These are phyloP conservation scores for Polyergus mexicanus DNA, from an alignment of 1,140 invertebrate genomes.

Conservation along the genomic window DNA sequence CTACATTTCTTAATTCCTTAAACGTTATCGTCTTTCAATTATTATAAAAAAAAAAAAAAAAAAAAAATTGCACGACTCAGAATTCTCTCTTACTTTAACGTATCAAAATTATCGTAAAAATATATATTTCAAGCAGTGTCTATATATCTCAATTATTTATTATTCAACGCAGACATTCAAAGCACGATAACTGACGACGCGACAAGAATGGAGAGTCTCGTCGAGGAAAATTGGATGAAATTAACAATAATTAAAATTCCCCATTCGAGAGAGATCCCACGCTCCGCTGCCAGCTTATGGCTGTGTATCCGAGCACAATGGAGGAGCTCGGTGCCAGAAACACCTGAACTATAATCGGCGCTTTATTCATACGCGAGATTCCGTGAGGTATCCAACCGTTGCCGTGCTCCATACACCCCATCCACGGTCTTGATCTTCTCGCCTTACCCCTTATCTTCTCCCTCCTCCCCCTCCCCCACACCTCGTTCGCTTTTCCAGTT, in stretches of 20 bases:
- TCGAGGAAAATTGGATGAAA: neutral
- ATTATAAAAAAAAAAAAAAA: neutral
- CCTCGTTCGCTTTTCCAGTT: constrained; percentile 49
- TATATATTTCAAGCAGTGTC: neutral
- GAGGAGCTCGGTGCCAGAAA: constrained; percentile 26
- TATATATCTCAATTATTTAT: neutral
- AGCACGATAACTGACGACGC: neutral
- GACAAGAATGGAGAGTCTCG: neutral
- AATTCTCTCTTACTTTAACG: neutral
- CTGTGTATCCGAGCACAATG: neutral
- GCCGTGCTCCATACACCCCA: constrained; percentile 31
- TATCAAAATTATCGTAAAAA: neutral
- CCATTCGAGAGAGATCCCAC: constrained; percentile 27
- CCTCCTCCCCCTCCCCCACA: neutral
- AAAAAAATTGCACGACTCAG: neutral
- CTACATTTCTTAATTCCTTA: neutral
- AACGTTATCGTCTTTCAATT: neutral
- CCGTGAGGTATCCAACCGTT: constrained; percentile 41
- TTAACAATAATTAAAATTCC: constrained; percentile 22
- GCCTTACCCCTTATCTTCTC: constrained; percentile 55
- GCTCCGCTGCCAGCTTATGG: neutral
- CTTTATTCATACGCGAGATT: constrained; percentile 62
- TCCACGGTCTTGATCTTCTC: constrained; percentile 52
- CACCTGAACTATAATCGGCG: constrained; percentile 60
- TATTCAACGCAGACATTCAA: neutral